These are phyloP conservation scores for Troides oblongomaculatus DNA, from an alignment of 2,888 invertebrate species.

Conservation along the genomic window DNA sequence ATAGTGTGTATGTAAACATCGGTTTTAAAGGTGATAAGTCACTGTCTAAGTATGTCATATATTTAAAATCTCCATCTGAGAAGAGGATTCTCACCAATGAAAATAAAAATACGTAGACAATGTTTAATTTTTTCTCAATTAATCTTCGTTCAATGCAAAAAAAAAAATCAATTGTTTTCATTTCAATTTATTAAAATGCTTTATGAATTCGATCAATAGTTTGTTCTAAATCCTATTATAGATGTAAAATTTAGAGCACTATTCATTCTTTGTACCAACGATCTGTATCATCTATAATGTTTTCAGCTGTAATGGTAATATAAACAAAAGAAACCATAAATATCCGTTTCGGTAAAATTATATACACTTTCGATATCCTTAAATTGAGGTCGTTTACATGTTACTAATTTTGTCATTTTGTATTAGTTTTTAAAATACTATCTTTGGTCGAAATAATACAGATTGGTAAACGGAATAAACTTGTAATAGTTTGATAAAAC, in stretches of 20 bases:
- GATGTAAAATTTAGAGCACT: conserved; percentile 29
- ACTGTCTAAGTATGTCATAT: too few species aligned
- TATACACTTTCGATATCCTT: neutral
- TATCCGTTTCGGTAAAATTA: neutral
- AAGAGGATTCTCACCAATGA: too few species aligned
- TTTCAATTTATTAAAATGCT: conserved; percentile 5
- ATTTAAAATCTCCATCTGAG: too few species aligned
- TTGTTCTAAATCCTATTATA: conserved; percentile 34
- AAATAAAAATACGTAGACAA: too few species aligned
- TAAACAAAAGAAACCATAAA: neutral
- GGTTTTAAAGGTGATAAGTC: too few species aligned
- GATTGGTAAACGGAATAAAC: too few species aligned
- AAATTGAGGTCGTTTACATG: neutral
- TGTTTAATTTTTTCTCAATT: too few species aligned
- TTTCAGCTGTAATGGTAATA: conserved; percentile 2
- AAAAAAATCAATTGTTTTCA: too few species aligned
- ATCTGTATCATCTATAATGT: conserved; percentile 16
- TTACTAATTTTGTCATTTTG: neutral
- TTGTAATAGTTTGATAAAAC: neutral
- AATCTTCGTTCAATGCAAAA: too few species aligned
- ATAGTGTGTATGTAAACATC: too few species aligned
- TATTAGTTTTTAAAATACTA: neutral
- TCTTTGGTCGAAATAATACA: too few species aligned
- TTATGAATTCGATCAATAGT: conserved; percentile 31
- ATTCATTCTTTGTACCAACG: conserved; percentile 4